A percentile compares a stretch with the other conserved stretches of the same genome.
Evolutionary conservation across 2,888 invertebrate genomes (phyloP).

Genomic region (Aporophyla lueneburgensis): DNA sequence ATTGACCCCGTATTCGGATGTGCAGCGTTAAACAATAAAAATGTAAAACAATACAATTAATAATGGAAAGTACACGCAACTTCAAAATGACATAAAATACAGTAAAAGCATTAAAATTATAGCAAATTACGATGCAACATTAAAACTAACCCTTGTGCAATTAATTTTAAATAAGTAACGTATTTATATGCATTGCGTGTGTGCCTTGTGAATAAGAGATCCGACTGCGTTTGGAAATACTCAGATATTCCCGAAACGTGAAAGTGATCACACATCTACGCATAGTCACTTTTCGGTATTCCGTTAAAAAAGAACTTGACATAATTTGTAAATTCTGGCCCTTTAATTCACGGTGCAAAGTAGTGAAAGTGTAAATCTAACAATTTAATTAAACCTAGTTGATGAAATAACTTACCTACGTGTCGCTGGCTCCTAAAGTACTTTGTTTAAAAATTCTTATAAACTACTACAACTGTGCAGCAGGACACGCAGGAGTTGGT

Average conservation of each 20-base stretch:
- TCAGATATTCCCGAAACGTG: slow-evolving; percentile 7
- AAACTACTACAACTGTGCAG: slow-evolving; percentile 11
- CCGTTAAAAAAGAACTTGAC: too few relatives aligned
- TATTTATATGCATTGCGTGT: slow-evolving; percentile 48
- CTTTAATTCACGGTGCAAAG: neutral
- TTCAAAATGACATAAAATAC: neutral
- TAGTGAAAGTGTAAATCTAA: neutral
- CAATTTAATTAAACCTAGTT: neutral
- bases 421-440: neutral
- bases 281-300: too few relatives aligned
- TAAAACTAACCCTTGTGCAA: slow-evolving; percentile 4
- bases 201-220: neutral
- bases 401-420: neutral
- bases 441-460: neutral
- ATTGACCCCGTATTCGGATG: neutral
- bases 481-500: neutral
- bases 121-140: slow-evolving; percentile 16
- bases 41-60: neutral
- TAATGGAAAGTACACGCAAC: slow-evolving; percentile 7
- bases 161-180: slow-evolving; percentile 6
- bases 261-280: neutral
- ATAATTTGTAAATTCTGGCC: neutral
- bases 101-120: neutral
- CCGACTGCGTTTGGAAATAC: neutral
- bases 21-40: neutral